phyloP scores from a whole-genome alignment of 2,797 vertebrate species.

The Emys orbicularis region DNA sequence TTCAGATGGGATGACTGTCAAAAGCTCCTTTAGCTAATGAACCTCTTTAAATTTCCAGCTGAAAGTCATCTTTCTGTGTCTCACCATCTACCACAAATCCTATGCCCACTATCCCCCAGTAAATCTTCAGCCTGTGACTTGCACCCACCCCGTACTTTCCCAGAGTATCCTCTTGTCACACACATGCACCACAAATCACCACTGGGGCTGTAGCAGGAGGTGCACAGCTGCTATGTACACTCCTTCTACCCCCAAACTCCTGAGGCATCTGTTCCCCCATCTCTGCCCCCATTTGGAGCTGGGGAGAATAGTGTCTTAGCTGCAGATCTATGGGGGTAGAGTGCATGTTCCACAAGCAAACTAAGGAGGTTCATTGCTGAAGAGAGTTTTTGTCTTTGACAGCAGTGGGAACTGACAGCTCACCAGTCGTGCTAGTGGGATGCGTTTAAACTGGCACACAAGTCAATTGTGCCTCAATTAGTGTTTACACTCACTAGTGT shows the following conservation, averaged over 20 bases:
- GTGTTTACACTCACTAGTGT: slow-evolving; percentile 43
- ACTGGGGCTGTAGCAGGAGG: not conserved
- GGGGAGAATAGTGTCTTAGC: not conserved
- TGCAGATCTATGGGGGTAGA: not conserved
- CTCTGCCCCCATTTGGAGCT: not conserved
- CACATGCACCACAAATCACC: accelerated
- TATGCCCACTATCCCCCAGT: not conserved
- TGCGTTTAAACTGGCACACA: slow-evolving; percentile 31
- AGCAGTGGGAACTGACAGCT: not conserved
- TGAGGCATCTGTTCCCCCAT: not conserved
- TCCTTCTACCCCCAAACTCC: not conserved
- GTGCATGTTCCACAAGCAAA: not conserved
- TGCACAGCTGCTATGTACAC: not conserved
- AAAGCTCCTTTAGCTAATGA: not conserved
- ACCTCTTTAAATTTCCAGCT: not conserved
- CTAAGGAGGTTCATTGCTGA: not conserved
- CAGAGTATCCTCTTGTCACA: not conserved
- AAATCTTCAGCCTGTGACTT: not conserved
- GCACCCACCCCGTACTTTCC: accelerated
- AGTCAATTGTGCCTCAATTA: slow-evolving; percentile 50
- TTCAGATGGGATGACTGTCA: not conserved
- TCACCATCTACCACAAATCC: not conserved
- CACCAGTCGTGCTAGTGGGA: not conserved
- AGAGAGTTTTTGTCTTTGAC: not conserved
- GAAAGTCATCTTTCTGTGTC: not conserved